phyloP scores from a whole-genome alignment of 2,797 vertebrate genomes.

The Pantherophis alleghaniensis region DNA sequence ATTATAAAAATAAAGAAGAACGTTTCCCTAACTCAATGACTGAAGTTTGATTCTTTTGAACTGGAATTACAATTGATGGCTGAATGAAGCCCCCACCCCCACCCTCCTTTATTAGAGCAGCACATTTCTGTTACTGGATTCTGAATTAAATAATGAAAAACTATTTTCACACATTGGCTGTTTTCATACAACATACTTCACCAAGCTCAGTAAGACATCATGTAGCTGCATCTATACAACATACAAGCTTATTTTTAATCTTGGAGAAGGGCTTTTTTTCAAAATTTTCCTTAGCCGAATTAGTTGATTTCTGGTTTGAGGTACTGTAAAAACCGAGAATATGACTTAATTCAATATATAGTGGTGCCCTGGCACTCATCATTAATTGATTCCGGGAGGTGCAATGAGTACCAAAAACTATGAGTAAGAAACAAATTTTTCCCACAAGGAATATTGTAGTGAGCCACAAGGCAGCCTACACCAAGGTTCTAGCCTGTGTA shows the following conservation, averaged over 20 bases:
- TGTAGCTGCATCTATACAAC: not conserved
- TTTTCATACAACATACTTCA: not conserved
- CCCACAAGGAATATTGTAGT: not conserved
- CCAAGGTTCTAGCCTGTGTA: not conserved
- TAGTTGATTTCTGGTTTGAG: not conserved
- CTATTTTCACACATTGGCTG: not conserved
- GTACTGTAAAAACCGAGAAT: not conserved
- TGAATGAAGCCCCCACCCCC: too few species aligned
- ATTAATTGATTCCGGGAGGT: not conserved
- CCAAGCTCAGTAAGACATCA: not conserved
- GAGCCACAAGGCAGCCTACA: not conserved
- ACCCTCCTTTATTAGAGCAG: not conserved
- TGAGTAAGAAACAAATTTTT: not conserved
- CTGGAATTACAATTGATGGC: not conserved
- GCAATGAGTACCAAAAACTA: not conserved
- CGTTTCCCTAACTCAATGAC: constrained; percentile 29
- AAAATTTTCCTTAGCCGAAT: not conserved
- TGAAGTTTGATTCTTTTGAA: constrained; percentile 2
- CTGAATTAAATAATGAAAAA: not conserved
- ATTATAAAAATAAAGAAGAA: constrained; percentile 17
- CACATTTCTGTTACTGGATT: not conserved
- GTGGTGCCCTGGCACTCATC: not conserved
- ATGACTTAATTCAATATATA: not conserved
- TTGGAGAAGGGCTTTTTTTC: not conserved
- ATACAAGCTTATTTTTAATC: not conserved